These are phyloP conservation scores for Micrastur ruficollis DNA, from an alignment of 2,797 vertebrate species.

Conservation along the genomic window DNA sequence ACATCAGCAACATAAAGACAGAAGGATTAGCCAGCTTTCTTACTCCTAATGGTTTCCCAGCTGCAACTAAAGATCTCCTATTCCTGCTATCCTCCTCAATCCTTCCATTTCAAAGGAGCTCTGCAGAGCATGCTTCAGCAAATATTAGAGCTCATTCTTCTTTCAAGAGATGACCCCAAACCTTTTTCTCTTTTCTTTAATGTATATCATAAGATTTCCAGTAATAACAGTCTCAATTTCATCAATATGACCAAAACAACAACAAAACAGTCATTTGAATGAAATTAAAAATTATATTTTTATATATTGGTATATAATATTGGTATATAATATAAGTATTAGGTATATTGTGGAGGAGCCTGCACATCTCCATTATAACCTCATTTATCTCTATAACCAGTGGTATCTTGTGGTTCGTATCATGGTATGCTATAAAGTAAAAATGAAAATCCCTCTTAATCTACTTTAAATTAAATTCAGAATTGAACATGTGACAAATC, in stretches of 20 bases:
- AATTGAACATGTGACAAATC: neutral
- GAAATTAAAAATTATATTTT: neutral
- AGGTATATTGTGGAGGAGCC: neutral
- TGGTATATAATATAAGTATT: no score
- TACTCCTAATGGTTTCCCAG: neutral
- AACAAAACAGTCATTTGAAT: neutral
- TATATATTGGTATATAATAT: no score
- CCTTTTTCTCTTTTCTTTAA: neutral
- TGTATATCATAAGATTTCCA: neutral
- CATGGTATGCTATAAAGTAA: neutral
- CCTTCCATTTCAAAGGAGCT: neutral
- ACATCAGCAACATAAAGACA: neutral
- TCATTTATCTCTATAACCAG: neutral
- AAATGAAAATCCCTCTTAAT: neutral
- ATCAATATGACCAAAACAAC: neutral
- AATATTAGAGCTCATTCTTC: neutral
- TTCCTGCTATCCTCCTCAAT: neutral
- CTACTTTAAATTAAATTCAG: neutral
- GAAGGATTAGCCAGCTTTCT: neutral
- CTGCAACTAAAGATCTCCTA: neutral
- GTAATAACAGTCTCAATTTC: neutral
- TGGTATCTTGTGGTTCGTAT: neutral
- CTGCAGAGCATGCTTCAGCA: neutral
- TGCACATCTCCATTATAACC: neutral
- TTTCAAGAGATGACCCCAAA: neutral